Evolutionary conservation across 1,140 invertebrate species (phyloP).

Genomic region (Cylas formicarius): DNA sequence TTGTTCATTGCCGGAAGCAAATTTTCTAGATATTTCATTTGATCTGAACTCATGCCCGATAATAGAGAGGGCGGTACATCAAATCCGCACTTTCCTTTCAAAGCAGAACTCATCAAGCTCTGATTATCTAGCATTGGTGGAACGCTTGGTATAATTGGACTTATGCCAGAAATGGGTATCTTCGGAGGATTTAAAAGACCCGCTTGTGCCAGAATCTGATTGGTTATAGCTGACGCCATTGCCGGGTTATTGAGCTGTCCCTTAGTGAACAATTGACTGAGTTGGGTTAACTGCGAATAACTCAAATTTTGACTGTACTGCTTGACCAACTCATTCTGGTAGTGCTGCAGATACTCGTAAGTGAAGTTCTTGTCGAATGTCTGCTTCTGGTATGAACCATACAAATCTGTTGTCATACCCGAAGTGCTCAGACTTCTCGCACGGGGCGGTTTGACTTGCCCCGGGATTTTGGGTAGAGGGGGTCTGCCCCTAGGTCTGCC

Average conservation of each 20-base stretch:
- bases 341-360: conserved; percentile 35
- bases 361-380: conserved; percentile 21
- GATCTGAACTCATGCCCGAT: conserved; percentile 7
- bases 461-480: conserved; percentile 33
- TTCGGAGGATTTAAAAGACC: conserved; percentile 15
- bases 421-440: conserved; percentile 20
- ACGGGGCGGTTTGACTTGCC: conserved; percentile 25
- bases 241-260: conserved; percentile 25
- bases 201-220: conserved; percentile 20
- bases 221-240: conserved; percentile 18
- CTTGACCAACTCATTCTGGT: conserved; percentile 37
- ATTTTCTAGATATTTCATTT: conserved; percentile 22
- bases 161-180: conserved; percentile 2
- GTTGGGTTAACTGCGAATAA: conserved; percentile 26
- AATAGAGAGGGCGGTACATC: conserved; percentile 3
- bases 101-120: too few relatives aligned
- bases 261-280: conserved; percentile 26
- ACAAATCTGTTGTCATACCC: background rate
- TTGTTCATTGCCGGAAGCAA: conserved; percentile 14
- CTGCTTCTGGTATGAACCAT: conserved; percentile 29
- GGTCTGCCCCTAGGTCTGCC: conserved; percentile 38
- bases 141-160: too few relatives aligned
- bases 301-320: conserved; percentile 37
- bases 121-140: too few relatives aligned
- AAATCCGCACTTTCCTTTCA: too few relatives aligned